Evolutionary conservation across 2,888 invertebrate genomes (phyloP).

Genomic region (Nephrocerus scutellatus): DNA sequence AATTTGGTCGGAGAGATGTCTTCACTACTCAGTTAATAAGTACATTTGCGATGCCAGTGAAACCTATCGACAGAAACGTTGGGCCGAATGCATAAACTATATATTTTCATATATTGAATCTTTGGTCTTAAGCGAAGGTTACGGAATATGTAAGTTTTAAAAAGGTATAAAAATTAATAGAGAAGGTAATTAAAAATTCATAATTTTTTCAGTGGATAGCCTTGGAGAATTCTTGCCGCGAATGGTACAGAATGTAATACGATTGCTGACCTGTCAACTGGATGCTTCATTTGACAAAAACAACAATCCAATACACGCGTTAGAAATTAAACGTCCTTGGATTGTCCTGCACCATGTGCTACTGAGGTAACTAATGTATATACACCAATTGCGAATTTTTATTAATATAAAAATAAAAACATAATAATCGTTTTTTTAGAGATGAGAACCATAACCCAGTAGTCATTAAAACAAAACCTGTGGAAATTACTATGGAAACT

Average conservation of each 20-base stretch:
- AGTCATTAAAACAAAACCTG: conserved; percentile 37
- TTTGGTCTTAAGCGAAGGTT: conserved; percentile 52
- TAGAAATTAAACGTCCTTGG: conserved; percentile 73
- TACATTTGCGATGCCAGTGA: conserved; percentile 51
- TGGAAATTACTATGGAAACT: conserved; percentile 30
- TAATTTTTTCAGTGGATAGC: conserved; percentile 44
- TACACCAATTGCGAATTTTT: background rate
- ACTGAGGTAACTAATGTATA: conserved; percentile 48
- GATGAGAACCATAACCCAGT: conserved; percentile 64
- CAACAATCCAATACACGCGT: conserved; percentile 56
- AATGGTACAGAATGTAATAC: conserved; percentile 66
- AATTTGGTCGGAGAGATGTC: conserved; percentile 68
- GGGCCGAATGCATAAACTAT: conserved; percentile 48
- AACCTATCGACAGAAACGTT: conserved; percentile 39
- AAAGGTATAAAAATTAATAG: conserved; percentile 5
- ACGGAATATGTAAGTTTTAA: conserved; percentile 47
- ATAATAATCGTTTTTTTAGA: conserved; percentile 36
- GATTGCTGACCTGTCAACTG: conserved; percentile 70
- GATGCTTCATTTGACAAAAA: conserved; percentile 57
- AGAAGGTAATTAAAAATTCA: conserved; percentile 2
- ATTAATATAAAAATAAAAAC: background rate
- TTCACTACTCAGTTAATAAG: conserved; percentile 66
- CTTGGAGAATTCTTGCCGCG: conserved; percentile 57
- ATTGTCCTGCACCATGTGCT: conserved; percentile 74
- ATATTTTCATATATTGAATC: conserved; percentile 48